These are phyloP conservation scores for Eurosta solidaginis DNA, from an alignment of 1,140 invertebrate species.

Conservation along the genomic window DNA sequence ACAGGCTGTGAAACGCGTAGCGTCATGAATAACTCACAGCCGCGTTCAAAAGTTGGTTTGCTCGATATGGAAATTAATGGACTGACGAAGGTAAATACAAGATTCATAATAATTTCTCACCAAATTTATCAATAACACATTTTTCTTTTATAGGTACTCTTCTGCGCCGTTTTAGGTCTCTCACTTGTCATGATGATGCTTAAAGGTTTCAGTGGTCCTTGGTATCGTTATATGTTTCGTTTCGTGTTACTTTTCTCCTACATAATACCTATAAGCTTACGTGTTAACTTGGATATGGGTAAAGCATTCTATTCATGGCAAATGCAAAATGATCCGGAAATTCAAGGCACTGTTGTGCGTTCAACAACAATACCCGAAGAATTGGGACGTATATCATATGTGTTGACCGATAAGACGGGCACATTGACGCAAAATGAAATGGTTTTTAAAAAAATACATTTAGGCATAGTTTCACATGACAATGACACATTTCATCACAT, in stretches of 20 bases:
- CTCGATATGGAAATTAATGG: conserved; percentile 96
- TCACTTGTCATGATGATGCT: conserved; percentile 94
- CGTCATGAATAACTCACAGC: conserved; percentile 97
- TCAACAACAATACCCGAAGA: conserved; percentile 99
- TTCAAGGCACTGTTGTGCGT: conserved; percentile 94
- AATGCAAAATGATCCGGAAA: conserved; percentile 91
- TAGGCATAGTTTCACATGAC: conserved; percentile 87
- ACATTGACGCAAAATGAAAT: conserved; percentile 99
- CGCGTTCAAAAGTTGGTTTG: conserved; percentile 92
- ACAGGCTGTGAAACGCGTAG: conserved; percentile 93
- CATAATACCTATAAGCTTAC: conserved; percentile 97
- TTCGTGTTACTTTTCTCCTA: conserved; percentile 98
- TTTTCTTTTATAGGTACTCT: conserved; percentile 71
- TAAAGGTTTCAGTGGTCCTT: conserved; percentile 93
- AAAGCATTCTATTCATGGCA: conserved; percentile 96
- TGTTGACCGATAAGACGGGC: conserved; percentile 97
- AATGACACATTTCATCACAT: conserved; percentile 76
- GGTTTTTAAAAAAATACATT: conserved; percentile 93
- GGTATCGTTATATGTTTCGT: conserved; percentile 96
- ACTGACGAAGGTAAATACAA: conserved; percentile 77
- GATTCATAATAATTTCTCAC: not conserved
- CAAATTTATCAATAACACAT: conserved; percentile 10
- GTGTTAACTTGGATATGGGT: conserved; percentile 98
- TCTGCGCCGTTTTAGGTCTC: conserved; percentile 87
- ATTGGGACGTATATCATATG: conserved; percentile 92